Conservation (phyloP, 2,797 vertebrate species). For the Xerus rutilus region DNA sequence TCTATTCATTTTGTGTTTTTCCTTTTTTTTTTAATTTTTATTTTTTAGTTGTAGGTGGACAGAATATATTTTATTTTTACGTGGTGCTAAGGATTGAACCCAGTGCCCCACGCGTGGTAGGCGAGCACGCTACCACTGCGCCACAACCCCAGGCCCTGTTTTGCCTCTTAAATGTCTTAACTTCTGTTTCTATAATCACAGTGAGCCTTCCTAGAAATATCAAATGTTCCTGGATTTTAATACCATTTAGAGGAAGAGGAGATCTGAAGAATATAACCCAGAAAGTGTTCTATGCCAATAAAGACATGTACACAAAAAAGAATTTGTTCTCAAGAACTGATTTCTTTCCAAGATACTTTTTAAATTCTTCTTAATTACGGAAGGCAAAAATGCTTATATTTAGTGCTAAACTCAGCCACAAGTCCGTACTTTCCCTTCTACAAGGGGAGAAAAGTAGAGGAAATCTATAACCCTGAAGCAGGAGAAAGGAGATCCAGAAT, state of each 20-base stretch:
- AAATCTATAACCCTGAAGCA: no score
- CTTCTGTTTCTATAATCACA: constrained; percentile 19
- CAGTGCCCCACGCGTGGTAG: no score
- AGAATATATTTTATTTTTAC: no score
- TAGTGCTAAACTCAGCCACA: neutral
- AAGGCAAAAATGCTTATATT: constrained; percentile 1
- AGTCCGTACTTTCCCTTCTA: neutral
- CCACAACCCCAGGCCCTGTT: neutral
- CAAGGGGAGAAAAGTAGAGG: neutral
- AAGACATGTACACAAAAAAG: constrained; percentile 52
- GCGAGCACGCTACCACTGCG: no score
- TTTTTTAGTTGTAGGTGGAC: no score
- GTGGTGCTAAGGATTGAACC: no score
- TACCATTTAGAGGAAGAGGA: neutral
- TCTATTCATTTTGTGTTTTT: neutral
- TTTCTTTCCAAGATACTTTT: constrained; percentile 57
- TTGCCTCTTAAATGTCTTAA: constrained; percentile 31
- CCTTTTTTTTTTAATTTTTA: no score
- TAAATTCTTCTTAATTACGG: constrained; percentile 14
- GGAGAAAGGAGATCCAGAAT: neutral
- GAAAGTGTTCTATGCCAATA: constrained; percentile 29
- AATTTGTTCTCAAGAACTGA: constrained; percentile 56
- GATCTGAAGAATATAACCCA: neutral
- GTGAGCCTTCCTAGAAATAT: neutral
- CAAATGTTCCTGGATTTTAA: constrained; percentile 29